Evolutionary conservation across 2,113 vertebrate species (phyloP).

Genomic region (Procavia capensis): DNA sequence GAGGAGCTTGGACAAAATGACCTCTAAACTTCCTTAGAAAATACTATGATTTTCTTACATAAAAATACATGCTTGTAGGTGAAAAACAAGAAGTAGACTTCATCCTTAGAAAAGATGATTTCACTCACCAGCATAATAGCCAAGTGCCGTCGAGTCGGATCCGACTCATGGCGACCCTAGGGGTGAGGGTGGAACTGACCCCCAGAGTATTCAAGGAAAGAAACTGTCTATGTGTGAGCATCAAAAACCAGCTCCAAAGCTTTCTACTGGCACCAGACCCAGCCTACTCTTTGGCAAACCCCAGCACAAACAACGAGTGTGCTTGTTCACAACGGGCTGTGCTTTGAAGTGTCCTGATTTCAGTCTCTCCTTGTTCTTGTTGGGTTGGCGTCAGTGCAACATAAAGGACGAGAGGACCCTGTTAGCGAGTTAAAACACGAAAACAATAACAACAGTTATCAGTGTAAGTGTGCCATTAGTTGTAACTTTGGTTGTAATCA

Average conservation of each 20-base stretch:
- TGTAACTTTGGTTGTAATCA: constrained; percentile 59
- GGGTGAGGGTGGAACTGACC: no score
- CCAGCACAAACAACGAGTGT: constrained; percentile 22
- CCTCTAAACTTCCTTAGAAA: not conserved
- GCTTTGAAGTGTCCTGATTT: constrained; percentile 55
- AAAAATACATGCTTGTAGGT: not conserved
- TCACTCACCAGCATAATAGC: not conserved
- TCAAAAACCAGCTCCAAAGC: not conserved
- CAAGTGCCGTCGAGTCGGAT: no score
- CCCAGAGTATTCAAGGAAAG: no score
- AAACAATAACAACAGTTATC: constrained; percentile 51
- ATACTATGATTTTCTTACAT: not conserved
- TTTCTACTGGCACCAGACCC: not conserved
- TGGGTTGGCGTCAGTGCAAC: constrained; percentile 12
- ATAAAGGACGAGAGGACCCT: constrained; percentile 56
- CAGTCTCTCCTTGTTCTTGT: constrained; percentile 1
- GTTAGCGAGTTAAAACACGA: constrained; percentile 53
- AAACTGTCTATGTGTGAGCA: not conserved
- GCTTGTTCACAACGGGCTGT: constrained; percentile 28
- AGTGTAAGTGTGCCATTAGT: constrained; percentile 4
- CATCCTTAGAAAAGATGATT: constrained; percentile 36
- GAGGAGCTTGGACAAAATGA: not conserved
- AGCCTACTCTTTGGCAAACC: constrained; percentile 26
- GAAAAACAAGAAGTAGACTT: constrained; percentile 26
- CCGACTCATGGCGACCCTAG: no score